Base-by-base conservation (phyloP, 1,140 invertebrate genomes). In the Paraescarpia echinospica region DNA sequence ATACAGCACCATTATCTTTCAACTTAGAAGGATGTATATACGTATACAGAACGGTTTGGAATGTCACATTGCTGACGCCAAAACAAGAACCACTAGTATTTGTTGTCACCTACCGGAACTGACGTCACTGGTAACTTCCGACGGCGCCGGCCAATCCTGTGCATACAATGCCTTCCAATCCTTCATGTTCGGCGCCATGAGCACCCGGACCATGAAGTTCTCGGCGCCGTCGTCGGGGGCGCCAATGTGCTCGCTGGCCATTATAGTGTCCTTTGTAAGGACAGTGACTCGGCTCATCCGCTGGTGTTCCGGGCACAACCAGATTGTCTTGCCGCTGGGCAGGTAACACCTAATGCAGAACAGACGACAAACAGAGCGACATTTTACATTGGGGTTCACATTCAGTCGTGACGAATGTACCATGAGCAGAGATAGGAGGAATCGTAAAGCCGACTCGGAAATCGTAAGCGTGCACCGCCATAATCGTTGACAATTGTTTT, bases 301-400 rank as follows among this genome's bases (percentile, higher is more conserved):
- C 91, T 93, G 92, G 51, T 93, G 92, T 35, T 93, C 92, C 33
- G 91, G 35, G 48, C 92, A 93, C 91, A 93, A 77, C 92, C 92
- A 93, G 33, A 93, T 88, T 22, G 51, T 51, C 77, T 93, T 93
- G 18, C 92, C 91, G 35, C 59, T 92, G 9, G 91, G 92, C 92
- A 93, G 77, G 34, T 90, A 77, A 89, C 92, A 93, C 77, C 91
- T 92, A 59, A 31, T 33, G 35, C 0, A 90, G n/a, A 33, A 33
- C 89, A 34, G 89, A 34, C 4, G 89, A 89, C 34, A 41, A 41
- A 41, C 41, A 41, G n/a, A n/a, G n/a, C n/a, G n/a, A 89, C n/a
- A 33, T 89, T 4, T 33, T 89, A 4, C 89, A 89, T 18, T 89
- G 4, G n/a, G 89, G 77, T 89, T 18, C 18, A 18, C n/a, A n/a